Evolutionary conservation across 1,140 invertebrate species (phyloP), one percentile per base, ranked within the genome.

Genomic region (Proctacanthus coquilletti): DNA sequence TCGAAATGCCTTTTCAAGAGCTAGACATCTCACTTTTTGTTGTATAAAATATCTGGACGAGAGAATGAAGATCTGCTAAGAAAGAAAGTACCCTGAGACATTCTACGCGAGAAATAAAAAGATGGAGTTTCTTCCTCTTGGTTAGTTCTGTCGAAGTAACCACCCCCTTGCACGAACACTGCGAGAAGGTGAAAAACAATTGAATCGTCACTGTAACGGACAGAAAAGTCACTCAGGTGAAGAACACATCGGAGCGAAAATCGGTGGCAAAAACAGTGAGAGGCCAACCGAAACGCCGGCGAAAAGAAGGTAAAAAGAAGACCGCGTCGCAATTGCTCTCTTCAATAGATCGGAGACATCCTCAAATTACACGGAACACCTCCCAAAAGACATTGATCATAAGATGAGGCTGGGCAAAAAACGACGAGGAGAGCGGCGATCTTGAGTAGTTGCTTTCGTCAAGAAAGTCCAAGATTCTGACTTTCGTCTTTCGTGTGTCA

Each of bases 361-460:
- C 23, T 27, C 23, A 27, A 27, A 27, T 27, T 27, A 27, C 23
- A 27, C 23, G 23, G 23, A 27, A 27, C 23, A 27, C 23, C 23
- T 27, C 23, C 23, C 13, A 27, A 27, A 27, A 27, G 23, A 27
- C 23, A 27, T 27, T 13, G 23, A 27, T 27, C 23, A 27, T 27
- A 27, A 27, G 13, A 27, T 27, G 23, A 27, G 23, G 23, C 23
- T 13, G 23, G 23, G 13, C 23, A 27, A 27, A 27, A 27, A 27
- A 13, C 23, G 23, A 27, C 23, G 23, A 13, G 8, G 23, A 27
- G 23, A 13, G 13, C 8, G 13, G 13, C 23, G 23, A 27, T 27
- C 23, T 9, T 9, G 23, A 27, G 23, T 8, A 27, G 13, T 8
- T 27, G 23, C n/a, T n/a, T n/a, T n/a, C n/a, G n/a, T n/a, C n/a